Evolutionary conservation across 2,113 vertebrate species (phyloP).

Genomic region (Pandion haliaetus): DNA sequence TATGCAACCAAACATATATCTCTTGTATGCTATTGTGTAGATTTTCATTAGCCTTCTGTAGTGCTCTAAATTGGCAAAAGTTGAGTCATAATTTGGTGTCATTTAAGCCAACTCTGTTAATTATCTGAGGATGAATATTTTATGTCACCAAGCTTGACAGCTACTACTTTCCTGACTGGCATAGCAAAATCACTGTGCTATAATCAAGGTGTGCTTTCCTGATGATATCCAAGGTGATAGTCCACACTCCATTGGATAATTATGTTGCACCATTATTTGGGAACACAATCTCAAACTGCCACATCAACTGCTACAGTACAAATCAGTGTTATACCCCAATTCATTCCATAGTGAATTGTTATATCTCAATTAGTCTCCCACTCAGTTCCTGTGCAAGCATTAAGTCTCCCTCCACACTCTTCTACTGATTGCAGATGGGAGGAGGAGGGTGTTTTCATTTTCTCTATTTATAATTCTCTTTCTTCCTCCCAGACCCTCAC

Average conservation of each 20-base stretch:
- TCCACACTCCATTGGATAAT: background rate
- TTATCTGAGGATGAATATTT: background rate
- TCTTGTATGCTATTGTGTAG: background rate
- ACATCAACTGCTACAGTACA: background rate
- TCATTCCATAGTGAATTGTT: background rate
- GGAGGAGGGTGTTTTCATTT: background rate
- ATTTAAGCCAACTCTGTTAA: background rate
- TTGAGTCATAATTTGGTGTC: background rate
- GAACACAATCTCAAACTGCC: background rate
- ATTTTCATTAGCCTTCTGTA: background rate
- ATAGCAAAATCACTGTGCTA: background rate
- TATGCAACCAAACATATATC: background rate
- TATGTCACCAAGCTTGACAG: background rate
- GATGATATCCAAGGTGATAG: background rate
- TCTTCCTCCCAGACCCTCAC: background rate
- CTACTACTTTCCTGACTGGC: background rate
- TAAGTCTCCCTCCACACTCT: background rate
- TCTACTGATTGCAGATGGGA: background rate
- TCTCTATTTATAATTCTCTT: background rate
- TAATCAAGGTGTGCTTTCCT: background rate
- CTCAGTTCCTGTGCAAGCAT: background rate
- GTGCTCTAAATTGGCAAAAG: background rate
- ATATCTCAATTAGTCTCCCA: background rate
- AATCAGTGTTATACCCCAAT: background rate
- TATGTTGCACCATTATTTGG: background rate